Conservation (phyloP, 2,888 invertebrate genomes). For the Dolichopus griseipennis region DNA sequence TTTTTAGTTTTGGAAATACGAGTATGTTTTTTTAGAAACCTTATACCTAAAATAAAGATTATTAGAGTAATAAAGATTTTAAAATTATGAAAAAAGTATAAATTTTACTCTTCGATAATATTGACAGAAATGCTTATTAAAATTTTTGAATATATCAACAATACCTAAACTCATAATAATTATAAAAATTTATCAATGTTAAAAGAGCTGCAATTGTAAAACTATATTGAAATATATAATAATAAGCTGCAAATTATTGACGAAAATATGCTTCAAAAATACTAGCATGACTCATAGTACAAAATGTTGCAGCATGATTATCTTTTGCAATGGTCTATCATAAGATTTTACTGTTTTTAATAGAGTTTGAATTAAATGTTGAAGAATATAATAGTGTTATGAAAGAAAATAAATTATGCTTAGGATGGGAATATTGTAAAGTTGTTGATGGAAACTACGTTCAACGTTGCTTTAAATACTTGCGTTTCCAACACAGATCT, state of each 20-base stretch:
- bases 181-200: slow-evolving; percentile 42
- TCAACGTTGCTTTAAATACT: too few relatives aligned
- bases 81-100: too few relatives aligned
- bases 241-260: slow-evolving; percentile 47
- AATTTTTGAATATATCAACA: slow-evolving; percentile 51
- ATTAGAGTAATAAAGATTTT: too few relatives aligned
- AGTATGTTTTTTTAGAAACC: too few relatives aligned
- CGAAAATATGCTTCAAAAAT: slow-evolving; percentile 35
- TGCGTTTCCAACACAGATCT: too few relatives aligned
- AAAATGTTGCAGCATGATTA: slow-evolving; percentile 41
- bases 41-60: too few relatives aligned
- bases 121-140: slow-evolving; percentile 39
- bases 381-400: too few relatives aligned
- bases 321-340: slow-evolving; percentile 47
- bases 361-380: too few relatives aligned
- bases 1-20: too few relatives aligned
- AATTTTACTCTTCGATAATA: slow-evolving; percentile 24
- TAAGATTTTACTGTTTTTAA: slow-evolving; percentile 19
- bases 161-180: slow-evolving; percentile 57
- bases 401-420: too few relatives aligned
- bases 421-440: too few relatives aligned
- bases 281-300: slow-evolving; percentile 28
- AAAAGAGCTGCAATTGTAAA: slow-evolving; percentile 45
- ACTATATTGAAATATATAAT: slow-evolving; percentile 44
- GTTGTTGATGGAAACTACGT: too few relatives aligned